Evolutionary conservation across 2,888 invertebrate genomes (phyloP).

Genomic region (Hesperia comma): DNA sequence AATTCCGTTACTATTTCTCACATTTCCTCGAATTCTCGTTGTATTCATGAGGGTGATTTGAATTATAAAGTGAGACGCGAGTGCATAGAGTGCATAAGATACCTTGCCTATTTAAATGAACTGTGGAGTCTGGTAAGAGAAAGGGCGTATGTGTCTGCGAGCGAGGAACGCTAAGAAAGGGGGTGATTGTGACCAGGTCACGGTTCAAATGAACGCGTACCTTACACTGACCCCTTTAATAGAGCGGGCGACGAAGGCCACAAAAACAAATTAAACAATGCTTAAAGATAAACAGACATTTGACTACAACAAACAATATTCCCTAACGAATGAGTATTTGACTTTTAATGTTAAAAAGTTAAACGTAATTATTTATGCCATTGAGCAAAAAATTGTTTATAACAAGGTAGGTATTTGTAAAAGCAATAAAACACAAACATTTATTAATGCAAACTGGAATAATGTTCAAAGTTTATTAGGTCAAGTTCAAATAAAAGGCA

Average conservation of each 20-base stretch:
- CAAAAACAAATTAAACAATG: not conserved
- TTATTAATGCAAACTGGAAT: not conserved
- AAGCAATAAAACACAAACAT: not conserved
- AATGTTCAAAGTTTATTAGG: constrained; percentile 39
- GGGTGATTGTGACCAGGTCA: constrained; percentile 32
- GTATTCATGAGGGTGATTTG: constrained; percentile 72
- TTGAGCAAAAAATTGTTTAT: no score
- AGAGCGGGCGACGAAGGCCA: constrained; percentile 6
- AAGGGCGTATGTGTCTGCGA: constrained; percentile 63
- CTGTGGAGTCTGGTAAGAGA: constrained; percentile 59
- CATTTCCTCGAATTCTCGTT: constrained; percentile 70
- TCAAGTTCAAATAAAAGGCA: constrained; percentile 61
- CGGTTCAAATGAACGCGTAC: constrained; percentile 23
- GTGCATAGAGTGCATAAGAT: constrained; percentile 78
- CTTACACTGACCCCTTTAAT: constrained; percentile 18
- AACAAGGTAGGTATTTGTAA: no score
- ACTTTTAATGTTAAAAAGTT: no score
- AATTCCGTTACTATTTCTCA: constrained; percentile 81
- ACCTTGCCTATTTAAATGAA: constrained; percentile 75
- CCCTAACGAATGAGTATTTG: no score
- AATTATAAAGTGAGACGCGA: constrained; percentile 80
- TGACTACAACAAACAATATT: not conserved
- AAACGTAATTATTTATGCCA: no score
- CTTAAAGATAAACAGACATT: not conserved
- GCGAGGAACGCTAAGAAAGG: constrained; percentile 18